Conservation (phyloP, 1,140 invertebrate genomes). For the Meloidogyne hapla region DNA sequence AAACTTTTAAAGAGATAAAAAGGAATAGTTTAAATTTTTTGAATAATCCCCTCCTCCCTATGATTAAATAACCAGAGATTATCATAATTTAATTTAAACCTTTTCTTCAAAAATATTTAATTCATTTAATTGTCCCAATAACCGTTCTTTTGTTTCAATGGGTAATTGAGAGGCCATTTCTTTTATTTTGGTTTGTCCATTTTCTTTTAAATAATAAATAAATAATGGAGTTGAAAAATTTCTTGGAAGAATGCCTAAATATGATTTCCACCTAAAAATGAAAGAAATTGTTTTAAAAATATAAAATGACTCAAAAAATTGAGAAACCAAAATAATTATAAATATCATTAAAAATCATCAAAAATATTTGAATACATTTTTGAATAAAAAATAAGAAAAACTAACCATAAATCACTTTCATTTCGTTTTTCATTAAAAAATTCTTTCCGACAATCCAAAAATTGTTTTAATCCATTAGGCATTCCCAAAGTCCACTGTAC, state of each 20-base stretch:
- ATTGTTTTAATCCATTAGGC: too few species aligned
- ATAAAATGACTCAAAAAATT: background rate
- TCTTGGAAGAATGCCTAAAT: slow-evolving; percentile 26
- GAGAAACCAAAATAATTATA: slow-evolving; percentile 6
- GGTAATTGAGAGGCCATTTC: slow-evolving; percentile 19
- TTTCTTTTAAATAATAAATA: slow-evolving; percentile 10
- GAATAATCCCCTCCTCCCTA: too few species aligned
- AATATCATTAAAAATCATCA: slow-evolving; percentile 24
- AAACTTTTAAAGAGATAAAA: too few species aligned
- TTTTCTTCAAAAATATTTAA: slow-evolving; percentile 17
- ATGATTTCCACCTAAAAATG: slow-evolving; percentile 20
- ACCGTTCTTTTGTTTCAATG: background rate
- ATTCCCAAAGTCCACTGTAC: too few species aligned
- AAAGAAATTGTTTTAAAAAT: background rate
- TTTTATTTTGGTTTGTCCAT: background rate
- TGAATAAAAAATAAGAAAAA: background rate
- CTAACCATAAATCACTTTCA: background rate
- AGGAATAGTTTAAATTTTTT: too few species aligned
- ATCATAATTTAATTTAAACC: slow-evolving; percentile 2
- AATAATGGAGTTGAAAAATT: slow-evolving; percentile 28
- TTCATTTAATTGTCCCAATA: slow-evolving; percentile 25
- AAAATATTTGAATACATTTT: slow-evolving; percentile 8
- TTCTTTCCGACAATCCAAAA: background rate
- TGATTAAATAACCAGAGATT: too few species aligned
- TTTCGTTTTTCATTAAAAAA: background rate